Conservation (phyloP, 1,140 invertebrate genomes). For the Brachionus plicatilis region DNA sequence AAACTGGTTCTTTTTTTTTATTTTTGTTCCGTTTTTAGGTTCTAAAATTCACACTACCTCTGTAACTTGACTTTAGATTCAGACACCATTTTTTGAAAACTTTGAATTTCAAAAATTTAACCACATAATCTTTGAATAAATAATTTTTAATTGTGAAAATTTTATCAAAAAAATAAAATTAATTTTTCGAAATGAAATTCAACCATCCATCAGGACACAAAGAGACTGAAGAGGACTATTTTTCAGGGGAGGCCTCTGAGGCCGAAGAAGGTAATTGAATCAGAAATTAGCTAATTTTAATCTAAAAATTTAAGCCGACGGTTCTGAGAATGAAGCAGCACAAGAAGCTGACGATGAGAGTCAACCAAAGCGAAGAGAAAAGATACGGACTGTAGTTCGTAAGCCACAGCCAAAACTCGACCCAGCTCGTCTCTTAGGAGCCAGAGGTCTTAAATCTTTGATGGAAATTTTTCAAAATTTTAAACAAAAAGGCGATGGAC, state of each 20-base stretch:
- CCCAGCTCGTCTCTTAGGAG: constrained; percentile 65
- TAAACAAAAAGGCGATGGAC: constrained; percentile 74
- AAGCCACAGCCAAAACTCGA: constrained; percentile 69
- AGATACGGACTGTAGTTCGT: constrained; percentile 58
- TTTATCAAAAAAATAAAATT: neutral
- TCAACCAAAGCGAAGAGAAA: constrained; percentile 49
- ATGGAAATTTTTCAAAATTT: constrained; percentile 73
- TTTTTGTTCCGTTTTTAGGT: too few relatives aligned
- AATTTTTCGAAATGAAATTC: neutral
- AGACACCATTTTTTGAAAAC: neutral
- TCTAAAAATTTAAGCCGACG: neutral
- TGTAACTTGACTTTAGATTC: too few relatives aligned
- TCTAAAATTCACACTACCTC: too few relatives aligned
- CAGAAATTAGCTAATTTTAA: neutral
- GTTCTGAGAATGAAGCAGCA: neutral
- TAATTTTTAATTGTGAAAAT: too few relatives aligned
- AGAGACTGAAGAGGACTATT: constrained; percentile 10
- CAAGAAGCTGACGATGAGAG: neutral
- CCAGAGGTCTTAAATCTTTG: constrained; percentile 71
- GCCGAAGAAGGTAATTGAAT: neutral
- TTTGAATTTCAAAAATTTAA: neutral
- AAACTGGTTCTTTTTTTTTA: too few relatives aligned
- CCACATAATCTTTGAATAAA: too few relatives aligned
- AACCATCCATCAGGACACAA: constrained; percentile 12
- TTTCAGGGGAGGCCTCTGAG: neutral